Conservation (phyloP, 2,888 invertebrate genomes). For the Spilosoma lubricipeda region DNA sequence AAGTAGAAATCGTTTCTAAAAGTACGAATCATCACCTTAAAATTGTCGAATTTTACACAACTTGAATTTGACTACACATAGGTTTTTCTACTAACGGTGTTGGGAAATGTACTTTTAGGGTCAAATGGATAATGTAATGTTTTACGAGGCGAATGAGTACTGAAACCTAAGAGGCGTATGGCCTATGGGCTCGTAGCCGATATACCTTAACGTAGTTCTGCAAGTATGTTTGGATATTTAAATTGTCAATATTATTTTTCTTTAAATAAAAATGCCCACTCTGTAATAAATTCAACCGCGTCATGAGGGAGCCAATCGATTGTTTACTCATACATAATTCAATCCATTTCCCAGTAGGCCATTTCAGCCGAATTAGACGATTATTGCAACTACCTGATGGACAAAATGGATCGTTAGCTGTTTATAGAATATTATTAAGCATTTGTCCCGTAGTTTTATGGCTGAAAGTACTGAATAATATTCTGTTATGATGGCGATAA, state of each 20-base stretch:
- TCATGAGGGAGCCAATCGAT: neutral
- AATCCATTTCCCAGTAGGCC: neutral
- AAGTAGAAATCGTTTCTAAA: no score
- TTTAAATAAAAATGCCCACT: neutral
- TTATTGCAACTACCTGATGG: neutral
- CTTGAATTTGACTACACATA: no score
- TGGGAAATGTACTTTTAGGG: no score
- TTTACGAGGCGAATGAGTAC: no score
- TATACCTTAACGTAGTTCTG: no score
- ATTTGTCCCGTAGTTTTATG: neutral
- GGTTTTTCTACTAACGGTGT: no score
- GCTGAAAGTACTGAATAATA: neutral
- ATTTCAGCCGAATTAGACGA: neutral
- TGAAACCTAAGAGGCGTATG: no score
- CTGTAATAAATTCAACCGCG: neutral
- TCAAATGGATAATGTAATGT: no score
- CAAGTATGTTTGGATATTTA: no score
- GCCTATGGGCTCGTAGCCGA: no score
- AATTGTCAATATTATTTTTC: neutral
- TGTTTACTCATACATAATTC: conserved; percentile 1
- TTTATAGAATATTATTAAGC: neutral
- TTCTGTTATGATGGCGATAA: neutral
- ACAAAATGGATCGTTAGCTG: neutral
- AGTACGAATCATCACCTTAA: no score
- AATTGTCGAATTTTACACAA: no score